Conservation (phyloP, 2,888 invertebrate genomes). For the Craniophora ligustri region DNA sequence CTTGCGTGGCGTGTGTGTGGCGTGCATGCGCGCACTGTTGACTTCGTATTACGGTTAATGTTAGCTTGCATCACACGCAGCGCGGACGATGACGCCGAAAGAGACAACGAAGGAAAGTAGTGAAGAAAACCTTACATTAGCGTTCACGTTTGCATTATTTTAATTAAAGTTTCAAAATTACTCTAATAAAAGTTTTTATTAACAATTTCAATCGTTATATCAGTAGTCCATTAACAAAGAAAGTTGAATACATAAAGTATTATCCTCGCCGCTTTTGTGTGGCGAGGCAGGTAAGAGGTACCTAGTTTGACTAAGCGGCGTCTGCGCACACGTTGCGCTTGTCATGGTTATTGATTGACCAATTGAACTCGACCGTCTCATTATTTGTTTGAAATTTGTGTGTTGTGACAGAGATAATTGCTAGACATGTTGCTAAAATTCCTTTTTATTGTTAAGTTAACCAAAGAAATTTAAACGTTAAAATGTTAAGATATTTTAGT, state of each 20-base stretch:
- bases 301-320: conserved; percentile 60
- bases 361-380: conserved; percentile 65
- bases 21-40: conserved; percentile 33
- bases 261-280: conserved; percentile 46
- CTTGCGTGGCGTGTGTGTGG: conserved; percentile 33
- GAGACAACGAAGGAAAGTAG: conserved; percentile 70
- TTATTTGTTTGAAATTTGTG: conserved; percentile 64
- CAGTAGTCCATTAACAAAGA: conserved; percentile 41
- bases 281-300: conserved; percentile 1
- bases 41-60: conserved; percentile 64
- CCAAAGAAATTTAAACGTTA: neutral
- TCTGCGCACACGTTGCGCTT: conserved; percentile 39
- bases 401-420: conserved; percentile 63
- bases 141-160: conserved; percentile 44
- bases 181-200: conserved; percentile 30
- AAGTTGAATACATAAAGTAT: conserved; percentile 40
- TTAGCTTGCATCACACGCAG: conserved; percentile 66
- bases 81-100: conserved; percentile 65
- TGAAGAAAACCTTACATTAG: conserved; percentile 59
- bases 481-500: too few relatives aligned
- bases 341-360: conserved; percentile 72
- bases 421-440: conserved; percentile 50
- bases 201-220: conserved; percentile 21
- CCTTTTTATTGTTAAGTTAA: conserved; percentile 24
- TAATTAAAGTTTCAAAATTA: conserved; percentile 31